A percentile compares a stretch with the other conserved stretches of the same genome.
Evolutionary conservation across 2,113 vertebrate species (phyloP).

Genomic region (Mustela nigripes): DNA sequence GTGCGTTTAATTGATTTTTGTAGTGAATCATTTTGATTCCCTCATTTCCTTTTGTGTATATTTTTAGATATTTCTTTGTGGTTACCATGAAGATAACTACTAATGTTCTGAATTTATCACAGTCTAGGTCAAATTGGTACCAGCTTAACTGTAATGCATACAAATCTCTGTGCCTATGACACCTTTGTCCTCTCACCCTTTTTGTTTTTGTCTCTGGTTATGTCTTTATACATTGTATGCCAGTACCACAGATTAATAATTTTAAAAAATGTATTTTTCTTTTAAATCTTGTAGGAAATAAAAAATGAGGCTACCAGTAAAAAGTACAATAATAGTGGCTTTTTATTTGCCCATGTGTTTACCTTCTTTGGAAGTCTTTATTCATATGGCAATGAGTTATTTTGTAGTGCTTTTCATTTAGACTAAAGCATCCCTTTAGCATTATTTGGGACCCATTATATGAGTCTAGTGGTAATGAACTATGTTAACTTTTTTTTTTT

Average conservation of each 20-base stretch:
- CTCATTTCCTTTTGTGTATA: background rate
- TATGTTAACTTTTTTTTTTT: background rate
- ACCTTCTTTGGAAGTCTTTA: background rate
- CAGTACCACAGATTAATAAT: background rate
- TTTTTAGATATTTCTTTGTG: constrained; percentile 12
- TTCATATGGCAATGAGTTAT: background rate
- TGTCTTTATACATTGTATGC: background rate
- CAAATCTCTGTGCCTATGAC: background rate
- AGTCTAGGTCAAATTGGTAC: background rate
- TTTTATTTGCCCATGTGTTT: background rate
- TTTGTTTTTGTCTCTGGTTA: background rate
- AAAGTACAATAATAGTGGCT: background rate
- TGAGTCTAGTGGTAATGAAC: background rate
- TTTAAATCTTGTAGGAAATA: background rate
- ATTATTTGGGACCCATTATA: background rate
- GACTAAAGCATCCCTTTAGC: background rate
- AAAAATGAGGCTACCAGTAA: background rate
- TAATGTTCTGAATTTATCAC: background rate
- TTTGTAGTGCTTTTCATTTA: constrained; percentile 26
- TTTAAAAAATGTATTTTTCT: background rate
- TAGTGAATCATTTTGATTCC: background rate
- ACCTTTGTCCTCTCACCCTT: background rate
- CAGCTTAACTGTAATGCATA: background rate
- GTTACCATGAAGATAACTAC: background rate
- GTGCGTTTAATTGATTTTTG: background rate